These are phyloP conservation scores for Heptranchias perlo DNA, from an alignment of 2,113 vertebrate species.

Conservation along the genomic window DNA sequence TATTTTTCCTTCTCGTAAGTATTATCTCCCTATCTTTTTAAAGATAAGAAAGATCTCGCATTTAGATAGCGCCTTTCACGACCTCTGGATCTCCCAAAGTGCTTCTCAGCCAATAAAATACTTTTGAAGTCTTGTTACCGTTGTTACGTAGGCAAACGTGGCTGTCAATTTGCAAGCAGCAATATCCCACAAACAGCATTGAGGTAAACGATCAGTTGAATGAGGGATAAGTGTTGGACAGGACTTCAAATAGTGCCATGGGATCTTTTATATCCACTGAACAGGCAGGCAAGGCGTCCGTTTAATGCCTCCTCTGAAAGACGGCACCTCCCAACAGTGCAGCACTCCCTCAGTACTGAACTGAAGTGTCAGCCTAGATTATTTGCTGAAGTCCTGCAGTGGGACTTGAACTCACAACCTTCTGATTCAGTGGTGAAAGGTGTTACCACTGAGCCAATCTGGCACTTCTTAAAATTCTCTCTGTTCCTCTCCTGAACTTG, in stretches of 20 bases:
- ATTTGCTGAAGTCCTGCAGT: not conserved
- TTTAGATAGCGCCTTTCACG: not conserved
- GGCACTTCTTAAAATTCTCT: not conserved
- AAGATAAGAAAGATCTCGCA: not conserved
- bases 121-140: not conserved
- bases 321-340: not conserved
- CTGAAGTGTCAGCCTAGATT: not conserved
- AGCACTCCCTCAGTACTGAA: not conserved
- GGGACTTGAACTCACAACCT: too few species aligned
- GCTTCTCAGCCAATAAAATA: not conserved
- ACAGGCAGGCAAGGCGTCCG: too few species aligned
- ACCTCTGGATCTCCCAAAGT: not conserved
- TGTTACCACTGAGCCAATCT: not conserved
- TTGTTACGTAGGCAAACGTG: too few species aligned
- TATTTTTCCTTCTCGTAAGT: not conserved
- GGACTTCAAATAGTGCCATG: too few species aligned
- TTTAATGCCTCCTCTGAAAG: not conserved
- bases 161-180: too few species aligned
- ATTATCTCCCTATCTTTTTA: not conserved
- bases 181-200: too few species aligned
- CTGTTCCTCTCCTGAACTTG: not conserved
- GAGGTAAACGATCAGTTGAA: too few species aligned
- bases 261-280: too few species aligned
- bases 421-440: too few species aligned
- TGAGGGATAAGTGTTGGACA: too few species aligned